These are phyloP conservation scores for Heliconius congener DNA, from an alignment of 1,140 invertebrate genomes.

Conservation along the genomic window DNA sequence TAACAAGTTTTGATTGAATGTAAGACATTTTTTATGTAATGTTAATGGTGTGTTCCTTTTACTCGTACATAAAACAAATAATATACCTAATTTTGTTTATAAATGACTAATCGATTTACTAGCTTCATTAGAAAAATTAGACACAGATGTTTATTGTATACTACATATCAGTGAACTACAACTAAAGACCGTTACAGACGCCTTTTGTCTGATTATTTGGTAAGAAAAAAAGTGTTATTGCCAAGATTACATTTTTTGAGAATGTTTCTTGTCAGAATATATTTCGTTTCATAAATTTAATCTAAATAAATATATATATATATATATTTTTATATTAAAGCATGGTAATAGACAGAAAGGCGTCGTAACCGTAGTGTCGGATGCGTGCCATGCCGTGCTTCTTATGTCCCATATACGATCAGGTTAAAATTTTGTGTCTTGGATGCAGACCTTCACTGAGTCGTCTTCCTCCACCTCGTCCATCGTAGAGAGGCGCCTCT, in stretches of 20 bases:
- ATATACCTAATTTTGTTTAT: not conserved
- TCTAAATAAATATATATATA: too few species aligned
- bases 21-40: not conserved
- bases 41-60: not conserved
- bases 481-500: slow-evolving; percentile 78
- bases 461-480: slow-evolving; percentile 80
- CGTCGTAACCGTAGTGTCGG: slow-evolving; percentile 42
- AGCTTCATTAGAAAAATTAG: slow-evolving; percentile 25
- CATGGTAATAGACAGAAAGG: slow-evolving; percentile 15
- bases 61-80: not conserved
- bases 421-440: slow-evolving; percentile 74
- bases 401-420: slow-evolving; percentile 42
- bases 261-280: too few species aligned
- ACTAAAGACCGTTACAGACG: slow-evolving; percentile 19
- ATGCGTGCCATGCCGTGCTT: slow-evolving; percentile 64
- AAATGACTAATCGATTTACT: slow-evolving; percentile 6
- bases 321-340: too few species aligned
- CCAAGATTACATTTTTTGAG: not conserved
- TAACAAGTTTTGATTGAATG: not conserved
- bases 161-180: slow-evolving; percentile 35
- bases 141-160: slow-evolving; percentile 19
- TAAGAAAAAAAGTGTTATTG: not conserved
- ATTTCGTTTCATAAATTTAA: too few species aligned
- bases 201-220: slow-evolving; percentile 2
- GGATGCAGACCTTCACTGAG: slow-evolving; percentile 82